Percentiles rank a stretch among this genome's conserved stretches.
These are phyloP conservation scores for zebrafish (Danio rerio) DNA, from an alignment of 2,113 vertebrate genomes.

Conservation along the genomic window GRCz12tu NC_133200.1:30999001-30999500, in stretches of 20 bases:
- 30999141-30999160: no score
- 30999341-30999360: neutral
- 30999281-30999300: slow-evolving; percentile 92
- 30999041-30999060: slow-evolving; percentile 86
- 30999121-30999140: no score
- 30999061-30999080: slow-evolving; percentile 89
- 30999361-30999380: neutral
- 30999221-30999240: slow-evolving; percentile 66
- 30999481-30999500: no score
- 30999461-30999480: no score
- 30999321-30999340: slow-evolving; percentile 81
- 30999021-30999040: slow-evolving; percentile 89
- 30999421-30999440: no score
- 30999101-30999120: slow-evolving; percentile 78
- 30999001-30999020: slow-evolving; percentile 96
- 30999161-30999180: slow-evolving; percentile 77
- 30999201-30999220: slow-evolving; percentile 91
- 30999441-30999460: no score
- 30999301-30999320: slow-evolving; percentile 91
- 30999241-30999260: slow-evolving; percentile 76
- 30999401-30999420: no score
- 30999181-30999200: slow-evolving; percentile 90
- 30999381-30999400: no score
- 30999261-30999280: slow-evolving; percentile 92
- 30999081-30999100: slow-evolving; percentile 91